These are phyloP conservation scores for Mesoclemmys tuberculata DNA, from an alignment of 2,113 vertebrate species.

Conservation along the genomic window DNA sequence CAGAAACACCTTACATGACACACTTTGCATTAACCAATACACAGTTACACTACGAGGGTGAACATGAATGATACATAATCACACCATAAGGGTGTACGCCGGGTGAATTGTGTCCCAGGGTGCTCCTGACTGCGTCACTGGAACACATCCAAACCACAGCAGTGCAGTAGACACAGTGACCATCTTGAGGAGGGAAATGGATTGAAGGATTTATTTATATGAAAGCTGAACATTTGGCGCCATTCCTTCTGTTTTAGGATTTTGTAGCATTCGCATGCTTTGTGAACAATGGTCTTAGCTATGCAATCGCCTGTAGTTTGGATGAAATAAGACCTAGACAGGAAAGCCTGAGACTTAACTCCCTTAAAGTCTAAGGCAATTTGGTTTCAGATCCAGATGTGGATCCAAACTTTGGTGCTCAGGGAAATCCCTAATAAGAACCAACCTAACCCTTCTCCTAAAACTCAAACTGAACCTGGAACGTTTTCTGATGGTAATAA, in stretches of 20 bases:
- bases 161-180: not conserved
- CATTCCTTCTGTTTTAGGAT: not conserved
- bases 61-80: too few species aligned
- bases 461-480: not conserved
- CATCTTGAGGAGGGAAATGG: too few species aligned
- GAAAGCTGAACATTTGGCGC: not conserved
- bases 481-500: not conserved
- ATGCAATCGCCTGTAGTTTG: not conserved
- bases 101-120: too few species aligned
- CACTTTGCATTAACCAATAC: too few species aligned
- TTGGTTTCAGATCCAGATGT: fast-evolving
- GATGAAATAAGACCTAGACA: not conserved
- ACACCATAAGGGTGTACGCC: too few species aligned
- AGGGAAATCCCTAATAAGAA: fast-evolving
- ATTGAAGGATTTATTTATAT: not conserved
- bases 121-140: too few species aligned
- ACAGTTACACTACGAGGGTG: too few species aligned
- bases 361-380: not conserved
- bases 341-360: not conserved
- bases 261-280: not conserved
- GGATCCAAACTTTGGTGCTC: fast-evolving
- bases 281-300: not conserved
- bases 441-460: not conserved
- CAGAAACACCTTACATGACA: too few species aligned
- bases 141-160: too few species aligned